Evolutionary conservation across 2,797 vertebrate genomes (phyloP).

Genomic region (Gallinago stenura): DNA sequence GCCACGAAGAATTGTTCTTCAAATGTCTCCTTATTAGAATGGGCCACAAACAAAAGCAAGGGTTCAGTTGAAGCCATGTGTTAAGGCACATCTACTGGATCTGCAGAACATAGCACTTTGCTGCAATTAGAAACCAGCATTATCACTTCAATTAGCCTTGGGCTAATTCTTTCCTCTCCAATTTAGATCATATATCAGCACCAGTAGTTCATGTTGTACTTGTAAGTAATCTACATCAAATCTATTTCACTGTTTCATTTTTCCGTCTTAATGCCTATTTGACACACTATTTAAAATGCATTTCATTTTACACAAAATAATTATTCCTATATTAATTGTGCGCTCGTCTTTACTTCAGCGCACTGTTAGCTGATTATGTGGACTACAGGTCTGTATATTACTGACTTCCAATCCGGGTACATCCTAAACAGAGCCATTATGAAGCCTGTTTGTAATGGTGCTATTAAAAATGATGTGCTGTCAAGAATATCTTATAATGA

Average conservation of each 20-base stretch:
- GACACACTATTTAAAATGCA: slow-evolving; percentile 7
- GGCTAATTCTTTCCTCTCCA: slow-evolving; percentile 62
- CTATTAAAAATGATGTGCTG: slow-evolving; percentile 80
- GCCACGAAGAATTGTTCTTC: background rate
- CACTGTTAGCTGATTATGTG: slow-evolving; percentile 55
- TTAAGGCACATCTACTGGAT: background rate
- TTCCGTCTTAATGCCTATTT: slow-evolving; percentile 43
- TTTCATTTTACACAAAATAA: slow-evolving; percentile 47
- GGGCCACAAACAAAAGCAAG: background rate
- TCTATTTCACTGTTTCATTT: slow-evolving; percentile 46
- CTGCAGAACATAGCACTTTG: slow-evolving; percentile 1
- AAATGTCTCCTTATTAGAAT: background rate
- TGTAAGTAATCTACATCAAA: slow-evolving; percentile 43
- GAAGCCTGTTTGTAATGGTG: slow-evolving; percentile 74
- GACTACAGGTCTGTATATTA: slow-evolving; percentile 21
- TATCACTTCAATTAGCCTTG: slow-evolving; percentile 67
- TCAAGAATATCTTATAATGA: slow-evolving; percentile 76
- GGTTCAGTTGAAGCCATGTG: background rate
- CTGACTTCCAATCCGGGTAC: slow-evolving; percentile 58
- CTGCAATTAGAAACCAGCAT: slow-evolving; percentile 65
- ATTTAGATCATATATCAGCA: slow-evolving; percentile 71
- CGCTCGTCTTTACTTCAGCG: slow-evolving; percentile 18
- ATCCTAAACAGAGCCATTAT: slow-evolving; percentile 70
- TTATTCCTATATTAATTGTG: slow-evolving; percentile 69
- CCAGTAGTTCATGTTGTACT: slow-evolving; percentile 35